Evolutionary conservation across 2,888 invertebrate species (phyloP).

Genomic region (Yponomeuta plumbellus): DNA sequence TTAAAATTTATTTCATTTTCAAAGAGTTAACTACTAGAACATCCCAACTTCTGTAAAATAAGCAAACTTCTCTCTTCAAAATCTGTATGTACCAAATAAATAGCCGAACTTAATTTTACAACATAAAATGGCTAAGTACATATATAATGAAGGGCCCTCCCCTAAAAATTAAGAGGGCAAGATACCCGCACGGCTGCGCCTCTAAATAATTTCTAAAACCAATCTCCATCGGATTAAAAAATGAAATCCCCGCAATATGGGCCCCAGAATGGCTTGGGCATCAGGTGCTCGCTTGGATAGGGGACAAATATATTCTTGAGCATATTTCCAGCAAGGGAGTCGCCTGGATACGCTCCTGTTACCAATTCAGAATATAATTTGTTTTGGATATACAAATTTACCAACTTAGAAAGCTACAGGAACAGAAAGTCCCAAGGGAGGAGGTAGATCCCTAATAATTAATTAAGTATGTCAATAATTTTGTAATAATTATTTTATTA

Average conservation of each 20-base stretch:
- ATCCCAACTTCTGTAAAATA: too few species aligned
- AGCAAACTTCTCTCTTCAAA: too few species aligned
- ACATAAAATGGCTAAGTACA: not conserved
- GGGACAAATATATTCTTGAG: conserved; percentile 58
- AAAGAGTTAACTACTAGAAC: too few species aligned
- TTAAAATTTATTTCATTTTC: too few species aligned
- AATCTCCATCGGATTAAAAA: conserved; percentile 41
- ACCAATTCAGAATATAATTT: conserved; percentile 65
- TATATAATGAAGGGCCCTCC: not conserved
- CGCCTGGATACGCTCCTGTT: conserved; percentile 20
- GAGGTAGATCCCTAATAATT: too few species aligned
- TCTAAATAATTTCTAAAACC: conserved; percentile 24
- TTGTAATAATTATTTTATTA: too few species aligned
- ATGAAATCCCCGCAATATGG: conserved; percentile 31
- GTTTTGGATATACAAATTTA: not conserved
- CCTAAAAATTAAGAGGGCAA: not conserved
- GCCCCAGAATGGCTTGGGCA: conserved; percentile 48
- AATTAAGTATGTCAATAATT: too few species aligned
- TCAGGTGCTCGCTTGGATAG: conserved; percentile 68
- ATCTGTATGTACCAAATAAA: too few species aligned
- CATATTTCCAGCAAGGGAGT: conserved; percentile 46
- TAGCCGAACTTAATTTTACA: not conserved
- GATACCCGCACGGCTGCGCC: not conserved
- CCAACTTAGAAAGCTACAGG: not conserved
- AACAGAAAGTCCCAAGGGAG: not conserved